Evolutionary conservation across 2,113 vertebrate species (phyloP), one percentile per base, ranked within the genome.

Genomic region (Tautogolabrus adspersus): DNA sequence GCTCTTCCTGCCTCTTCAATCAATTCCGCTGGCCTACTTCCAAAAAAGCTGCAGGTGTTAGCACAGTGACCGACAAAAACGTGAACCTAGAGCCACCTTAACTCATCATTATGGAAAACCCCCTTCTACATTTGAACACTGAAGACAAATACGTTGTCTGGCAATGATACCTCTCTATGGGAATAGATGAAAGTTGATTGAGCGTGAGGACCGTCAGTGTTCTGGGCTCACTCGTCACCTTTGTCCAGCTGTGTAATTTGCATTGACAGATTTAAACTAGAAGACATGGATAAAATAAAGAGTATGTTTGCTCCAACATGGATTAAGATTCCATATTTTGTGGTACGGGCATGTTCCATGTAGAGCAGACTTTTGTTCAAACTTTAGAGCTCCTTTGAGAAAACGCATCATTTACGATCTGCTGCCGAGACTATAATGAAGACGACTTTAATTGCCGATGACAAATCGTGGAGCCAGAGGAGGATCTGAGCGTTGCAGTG

Each of bases 61-160:
- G 82, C 85, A 90, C 63, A 67, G 75, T 91, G 87, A 90, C 88
- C 88, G 84, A 89, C 65, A 76, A 80, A 87, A 82, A 72, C 3
- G 30, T 64, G 30, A 26, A 73, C 52, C 63, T 63, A 66, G 61
- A 22, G 21, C 12, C 60, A 66, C 19, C 78, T 62, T 22, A 60
- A 58, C 60, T 51, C 66, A 75, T 70, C 8, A 69, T 47, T 30
- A 49, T 66, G 44, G 61, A 79, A 47, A 37, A 46, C 30, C 42
- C 2, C 10, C 12, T 37, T 40, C 37, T 34, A 34, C 44, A 13
- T 57, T 16, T 56, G 19, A 84, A 81, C 23, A 66, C 21, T 0
- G 15, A 52, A 30, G 44, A 10, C 49, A 67, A 44, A 76, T 18
- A 9, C 23, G 1, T 18, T 59, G 66, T 13, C 77, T 73, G 66